A percentile compares a stretch with the other conserved stretches of the same genome.
Evolutionary conservation across 2,797 vertebrate species (phyloP).

Genomic region (Hyperoplus lanceolatus): DNA sequence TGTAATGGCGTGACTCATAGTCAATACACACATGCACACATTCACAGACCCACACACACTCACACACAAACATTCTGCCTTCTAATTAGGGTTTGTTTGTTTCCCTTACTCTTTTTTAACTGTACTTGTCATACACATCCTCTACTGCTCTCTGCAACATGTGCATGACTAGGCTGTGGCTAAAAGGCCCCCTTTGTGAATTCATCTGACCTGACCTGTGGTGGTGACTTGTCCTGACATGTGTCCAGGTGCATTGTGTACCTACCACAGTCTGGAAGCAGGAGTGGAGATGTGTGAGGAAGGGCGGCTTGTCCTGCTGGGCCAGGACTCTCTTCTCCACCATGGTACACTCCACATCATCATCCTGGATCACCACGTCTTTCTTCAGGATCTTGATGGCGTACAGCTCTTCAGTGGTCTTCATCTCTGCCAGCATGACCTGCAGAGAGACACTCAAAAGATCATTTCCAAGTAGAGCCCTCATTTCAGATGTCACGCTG

Average conservation of each 20-base stretch:
- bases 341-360: slow-evolving; percentile 98
- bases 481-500: neutral
- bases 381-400: slow-evolving; percentile 99
- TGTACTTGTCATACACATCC: slow-evolving; percentile 29
- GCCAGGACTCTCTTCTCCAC: slow-evolving; percentile 97
- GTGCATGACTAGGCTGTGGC: slow-evolving; percentile 57
- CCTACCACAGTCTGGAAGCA: slow-evolving; percentile 98
- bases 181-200: slow-evolving; percentile 51
- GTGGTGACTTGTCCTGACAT: slow-evolving; percentile 14
- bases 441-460: slow-evolving; percentile 60
- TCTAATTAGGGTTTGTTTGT: slow-evolving; percentile 52
- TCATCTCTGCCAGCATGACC: slow-evolving; percentile 97
- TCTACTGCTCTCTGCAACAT: slow-evolving; percentile 32
- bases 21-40: neutral
- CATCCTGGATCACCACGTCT: slow-evolving; percentile 98
- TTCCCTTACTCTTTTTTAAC: slow-evolving; percentile 1
- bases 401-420: slow-evolving; percentile 89
- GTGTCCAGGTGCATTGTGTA: slow-evolving; percentile 41
- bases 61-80: neutral
- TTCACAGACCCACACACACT: neutral
- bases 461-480: neutral
- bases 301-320: slow-evolving; percentile 92
- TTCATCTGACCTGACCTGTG: slow-evolving; percentile 53
- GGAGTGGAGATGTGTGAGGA: slow-evolving; percentile 96
- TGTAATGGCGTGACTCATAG: slow-evolving; percentile 22